Conservation (phyloP, 2,888 invertebrate genomes). For the Carcina quercana region DNA sequence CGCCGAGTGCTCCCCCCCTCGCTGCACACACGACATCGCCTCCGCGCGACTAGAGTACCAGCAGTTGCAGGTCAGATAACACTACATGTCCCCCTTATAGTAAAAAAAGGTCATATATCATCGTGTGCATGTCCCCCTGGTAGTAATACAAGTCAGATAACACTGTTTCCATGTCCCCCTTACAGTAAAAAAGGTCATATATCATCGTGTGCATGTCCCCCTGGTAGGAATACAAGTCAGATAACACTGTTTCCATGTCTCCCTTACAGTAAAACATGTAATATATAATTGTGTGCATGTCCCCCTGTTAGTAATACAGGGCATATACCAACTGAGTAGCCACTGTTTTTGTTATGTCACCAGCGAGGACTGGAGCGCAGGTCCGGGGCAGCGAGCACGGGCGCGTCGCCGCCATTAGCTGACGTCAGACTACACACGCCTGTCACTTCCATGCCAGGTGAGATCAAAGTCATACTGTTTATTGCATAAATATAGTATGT, state of each 20-base stretch:
- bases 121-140: not conserved
- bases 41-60: conserved; percentile 87
- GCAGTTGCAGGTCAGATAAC: conserved; percentile 80
- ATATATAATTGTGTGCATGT: not conserved
- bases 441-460: conserved; percentile 75
- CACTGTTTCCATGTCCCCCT: not conserved
- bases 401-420: conserved; percentile 50
- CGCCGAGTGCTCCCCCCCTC: conserved; percentile 83
- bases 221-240: conserved; percentile 66
- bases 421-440: conserved; percentile 38
- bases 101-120: not conserved
- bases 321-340: no score
- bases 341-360: conserved; percentile 4
- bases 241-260: not conserved
- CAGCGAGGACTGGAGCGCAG: conserved; percentile 65
- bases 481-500: no score
- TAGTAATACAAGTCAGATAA: conserved; percentile 73
- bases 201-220: not conserved
- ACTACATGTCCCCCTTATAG: not conserved
- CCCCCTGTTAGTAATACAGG: conserved; percentile 62
- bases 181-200: not conserved
- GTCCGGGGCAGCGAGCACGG: conserved; percentile 40
- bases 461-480: no score
- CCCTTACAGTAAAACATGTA: not conserved
- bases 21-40: conserved; percentile 63